Evolutionary conservation across 2,113 vertebrate species (phyloP), one percentile per base, ranked within the genome.

Genomic region (Lepisosteus oculatus): DNA sequence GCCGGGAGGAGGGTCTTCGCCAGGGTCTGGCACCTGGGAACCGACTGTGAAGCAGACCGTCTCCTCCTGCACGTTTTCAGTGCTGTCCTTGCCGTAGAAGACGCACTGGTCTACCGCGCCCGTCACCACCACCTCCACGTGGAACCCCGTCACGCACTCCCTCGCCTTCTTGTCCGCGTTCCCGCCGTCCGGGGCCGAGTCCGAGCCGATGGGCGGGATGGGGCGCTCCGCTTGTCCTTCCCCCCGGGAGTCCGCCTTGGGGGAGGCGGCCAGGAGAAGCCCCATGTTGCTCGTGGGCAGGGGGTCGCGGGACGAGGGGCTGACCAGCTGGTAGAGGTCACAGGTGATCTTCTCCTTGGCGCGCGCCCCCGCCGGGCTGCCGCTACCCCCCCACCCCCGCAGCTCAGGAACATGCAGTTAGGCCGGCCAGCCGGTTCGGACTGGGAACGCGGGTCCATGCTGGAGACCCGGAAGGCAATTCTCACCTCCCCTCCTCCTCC

Each of bases 321-420:
- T 96, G 79, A 98, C 92, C 0, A 98, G 87, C 75, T 96, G 96
- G 85, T 98, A 97, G 15, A 98, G 88, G 88, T 98, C 96, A 0
- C 96, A 97, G 3, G 96, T 98, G 83, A 98, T 98, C 87, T 97
- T 96, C 85, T 97, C 96, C 87, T 97, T 96, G 82, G 93, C 83
- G 43, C 93, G 82, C 44, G 93, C 83, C 0, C 82, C 86, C 0
- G 88, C 80, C 56, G 93, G 89, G 5, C 85, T 78, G 0, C 83
- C 74, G 47, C 47, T 51, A 4, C 47, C 67, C 57, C 80, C 0
- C 91, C 88, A 0, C 92, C 83, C 6, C 92, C 86, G 41, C 94
- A 95, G 75, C 92, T 93, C 70, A 93, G 91, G 51, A 95, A 94
- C 83, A 95, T 90, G 65, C 94, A 94, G 65, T 87, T 90, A 0